phyloP scores from a whole-genome alignment of 2,113 vertebrate genomes.

The Halichoerus grypus region DNA sequence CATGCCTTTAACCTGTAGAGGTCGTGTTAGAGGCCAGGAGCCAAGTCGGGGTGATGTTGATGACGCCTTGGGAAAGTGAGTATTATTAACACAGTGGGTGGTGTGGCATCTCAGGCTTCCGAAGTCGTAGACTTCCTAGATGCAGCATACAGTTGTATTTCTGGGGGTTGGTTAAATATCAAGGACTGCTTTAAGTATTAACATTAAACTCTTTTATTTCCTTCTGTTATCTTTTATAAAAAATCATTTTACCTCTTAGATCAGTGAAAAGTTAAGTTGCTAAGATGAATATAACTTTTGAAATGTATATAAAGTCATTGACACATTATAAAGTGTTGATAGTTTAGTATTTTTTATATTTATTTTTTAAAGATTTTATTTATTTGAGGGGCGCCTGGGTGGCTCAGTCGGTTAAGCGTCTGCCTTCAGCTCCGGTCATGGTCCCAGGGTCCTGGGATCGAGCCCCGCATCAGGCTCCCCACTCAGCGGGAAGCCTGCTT shows the following conservation, averaged over 20 bases:
- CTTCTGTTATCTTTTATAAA: constrained; percentile 19
- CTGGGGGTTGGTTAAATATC: constrained; percentile 21
- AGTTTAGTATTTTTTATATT: not conserved
- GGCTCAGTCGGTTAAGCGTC: too few relatives aligned
- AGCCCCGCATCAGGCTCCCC: too few relatives aligned
- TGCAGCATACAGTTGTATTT: not conserved
- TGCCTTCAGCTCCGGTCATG: too few relatives aligned
- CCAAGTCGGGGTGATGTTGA: constrained; percentile 98
- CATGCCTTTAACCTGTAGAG: constrained; percentile 98
- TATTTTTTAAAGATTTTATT: not conserved
- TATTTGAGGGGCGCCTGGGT: not conserved
- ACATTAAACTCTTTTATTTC: constrained; percentile 22
- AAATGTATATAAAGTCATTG: not conserved
- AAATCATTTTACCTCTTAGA: not conserved
- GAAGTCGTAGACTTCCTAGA: not conserved
- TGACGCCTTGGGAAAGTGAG: constrained; percentile 98
- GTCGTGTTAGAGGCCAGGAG: constrained; percentile 96
- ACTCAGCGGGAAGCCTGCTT: too few relatives aligned
- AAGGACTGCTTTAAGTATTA: not conserved
- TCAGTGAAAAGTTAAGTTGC: constrained; percentile 25
- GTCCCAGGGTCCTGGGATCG: too few relatives aligned
- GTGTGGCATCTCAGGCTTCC: not conserved
- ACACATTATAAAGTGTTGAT: not conserved
- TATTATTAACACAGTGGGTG: constrained; percentile 60
- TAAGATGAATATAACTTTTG: constrained; percentile 18